These are phyloP conservation scores for Anthonomus grandis DNA, from an alignment of 1,140 invertebrate genomes.

Conservation along the genomic window DNA sequence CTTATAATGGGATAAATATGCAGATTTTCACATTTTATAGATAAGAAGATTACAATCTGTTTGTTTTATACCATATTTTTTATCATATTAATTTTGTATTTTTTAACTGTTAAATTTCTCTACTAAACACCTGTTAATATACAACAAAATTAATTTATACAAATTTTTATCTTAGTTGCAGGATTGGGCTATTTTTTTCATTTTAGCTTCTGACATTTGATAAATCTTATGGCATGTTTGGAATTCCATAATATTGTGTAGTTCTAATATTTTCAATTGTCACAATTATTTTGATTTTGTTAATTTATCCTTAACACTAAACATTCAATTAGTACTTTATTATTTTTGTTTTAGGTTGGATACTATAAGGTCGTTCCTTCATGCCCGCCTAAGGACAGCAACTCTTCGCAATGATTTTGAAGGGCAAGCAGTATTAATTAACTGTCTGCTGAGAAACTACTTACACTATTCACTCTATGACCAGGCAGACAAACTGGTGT, in stretches of 20 bases:
- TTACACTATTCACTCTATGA: conserved; percentile 95
- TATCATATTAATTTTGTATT: too few species aligned
- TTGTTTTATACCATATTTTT: too few species aligned
- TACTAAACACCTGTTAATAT: too few species aligned
- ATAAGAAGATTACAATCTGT: too few species aligned
- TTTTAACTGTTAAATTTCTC: too few species aligned
- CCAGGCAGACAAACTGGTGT: conserved; percentile 92
- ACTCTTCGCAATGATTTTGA: conserved; percentile 95
- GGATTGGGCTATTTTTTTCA: too few species aligned
- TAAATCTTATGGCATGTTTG: not conserved
- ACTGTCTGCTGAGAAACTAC: conserved; percentile 93
- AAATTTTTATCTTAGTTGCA: too few species aligned
- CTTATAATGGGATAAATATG: too few species aligned
- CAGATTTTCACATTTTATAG: too few species aligned
- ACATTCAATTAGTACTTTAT: conserved; percentile 2
- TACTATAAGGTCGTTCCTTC: conserved; percentile 84
- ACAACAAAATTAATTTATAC: too few species aligned
- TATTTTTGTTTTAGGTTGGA: conserved; percentile 63
- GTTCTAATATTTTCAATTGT: not conserved
- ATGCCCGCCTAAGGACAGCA: conserved; percentile 86
- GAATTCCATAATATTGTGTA: not conserved
- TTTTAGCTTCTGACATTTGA: too few species aligned
- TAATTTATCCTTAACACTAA: not conserved
- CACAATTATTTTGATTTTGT: too few species aligned
- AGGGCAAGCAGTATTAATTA: conserved; percentile 94